Evolutionary conservation across 2,797 vertebrate species (phyloP), one percentile per base, ranked within the genome.

Genomic region (Myripristis jacobus): DNA sequence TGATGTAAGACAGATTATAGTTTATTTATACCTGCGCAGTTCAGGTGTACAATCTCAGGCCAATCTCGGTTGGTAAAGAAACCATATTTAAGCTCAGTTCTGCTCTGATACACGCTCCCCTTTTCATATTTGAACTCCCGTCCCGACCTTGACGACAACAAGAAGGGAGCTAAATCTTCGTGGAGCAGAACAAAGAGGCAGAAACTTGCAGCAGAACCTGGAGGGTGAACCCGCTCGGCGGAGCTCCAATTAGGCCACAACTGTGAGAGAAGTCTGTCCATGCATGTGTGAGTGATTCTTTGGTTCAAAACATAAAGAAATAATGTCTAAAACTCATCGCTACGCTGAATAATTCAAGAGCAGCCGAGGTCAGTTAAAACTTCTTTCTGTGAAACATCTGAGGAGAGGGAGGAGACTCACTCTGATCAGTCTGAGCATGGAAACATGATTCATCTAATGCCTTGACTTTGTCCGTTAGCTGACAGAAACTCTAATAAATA

Each of bases 181-280:
- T 44, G 5, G 6, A 13, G 4, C 6, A 44, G 15, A 10, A 44
- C 43, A 44, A 44, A 52, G 22, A n/a, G 16, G 3, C 16, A 52
- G 11, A 54, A 31, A 29, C 25, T n/a, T 31, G 27, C 9, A 6
- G 34, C 25, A 19, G 52, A 54, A 54, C 3, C 7, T 8, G 22
- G 2, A 19, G 12, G 11, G 18, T 9, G 6, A 31, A 34, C 10
- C 8, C 51, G 6, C 51, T 27, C 51, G 16, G 22, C 12, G 8
- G 51, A 53, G 15, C 50, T 12, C 21, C 50, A 27, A 52, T 52
- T 27, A n/a, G n/a, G n/a, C n/a, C n/a, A n/a, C n/a, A n/a, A 52
- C 24, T 27, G 15, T 29, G 25, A 48, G 11, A 21, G 19, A 48
- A 48, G 47, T 48, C 34, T 36, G 34, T 36, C 47, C 25, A 24